phyloP scores from a whole-genome alignment of 2,888 invertebrate species.

The Clivina fossor region DNA sequence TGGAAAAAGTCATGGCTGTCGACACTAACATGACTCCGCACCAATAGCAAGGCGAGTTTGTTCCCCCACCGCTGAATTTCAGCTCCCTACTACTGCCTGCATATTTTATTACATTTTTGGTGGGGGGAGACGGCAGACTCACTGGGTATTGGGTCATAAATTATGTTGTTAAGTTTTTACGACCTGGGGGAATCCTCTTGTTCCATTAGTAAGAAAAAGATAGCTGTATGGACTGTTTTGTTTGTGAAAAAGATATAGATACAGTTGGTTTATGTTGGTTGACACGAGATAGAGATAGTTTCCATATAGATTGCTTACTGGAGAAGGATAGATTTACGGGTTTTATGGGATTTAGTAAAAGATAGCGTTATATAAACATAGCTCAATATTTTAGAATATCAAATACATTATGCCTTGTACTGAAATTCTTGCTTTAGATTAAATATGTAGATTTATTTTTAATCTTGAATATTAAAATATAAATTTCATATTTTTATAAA shows the following conservation, averaged over 20 bases:
- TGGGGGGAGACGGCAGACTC: conserved; percentile 4
- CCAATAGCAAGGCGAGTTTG: conserved; percentile 11
- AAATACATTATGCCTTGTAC: too few relatives aligned
- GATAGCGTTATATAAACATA: background rate
- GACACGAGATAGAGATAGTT: background rate
- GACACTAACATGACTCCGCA: background rate
- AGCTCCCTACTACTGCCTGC: conserved; percentile 2
- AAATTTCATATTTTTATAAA: too few relatives aligned
- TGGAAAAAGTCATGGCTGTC: conserved; percentile 24
- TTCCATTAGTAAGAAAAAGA: conserved; percentile 15
- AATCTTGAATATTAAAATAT: too few relatives aligned
- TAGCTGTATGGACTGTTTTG: too few relatives aligned
- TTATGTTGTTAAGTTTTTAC: conserved; percentile 19
- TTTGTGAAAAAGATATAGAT: too few relatives aligned
- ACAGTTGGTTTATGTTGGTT: background rate
- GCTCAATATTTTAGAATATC: too few relatives aligned
- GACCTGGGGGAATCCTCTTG: background rate
- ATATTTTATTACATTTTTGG: conserved; percentile 15
- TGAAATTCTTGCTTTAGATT: too few relatives aligned
- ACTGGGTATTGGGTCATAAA: conserved; percentile 21
- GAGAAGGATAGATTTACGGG: conserved; percentile 2
- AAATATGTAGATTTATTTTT: too few relatives aligned
- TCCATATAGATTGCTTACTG: background rate
- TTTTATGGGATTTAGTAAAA: background rate
- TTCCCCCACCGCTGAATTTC: conserved; percentile 22